Evolutionary conservation across 1,140 invertebrate genomes (phyloP).

Genomic region (Cydia pomonella): DNA sequence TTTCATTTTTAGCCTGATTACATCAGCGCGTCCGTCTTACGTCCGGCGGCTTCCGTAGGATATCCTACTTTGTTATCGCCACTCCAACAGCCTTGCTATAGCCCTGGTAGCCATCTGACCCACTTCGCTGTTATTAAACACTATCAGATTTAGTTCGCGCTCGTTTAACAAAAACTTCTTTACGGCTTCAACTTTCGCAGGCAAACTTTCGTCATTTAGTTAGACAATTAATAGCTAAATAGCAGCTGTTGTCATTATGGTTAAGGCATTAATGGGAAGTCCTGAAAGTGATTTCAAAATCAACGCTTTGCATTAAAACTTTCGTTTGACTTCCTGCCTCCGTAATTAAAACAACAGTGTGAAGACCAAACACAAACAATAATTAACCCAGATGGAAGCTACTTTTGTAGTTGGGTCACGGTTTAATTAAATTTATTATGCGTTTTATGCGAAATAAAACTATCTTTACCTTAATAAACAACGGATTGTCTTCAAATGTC

Average conservation of each 20-base stretch:
- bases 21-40: slow-evolving; percentile 43
- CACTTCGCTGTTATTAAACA: slow-evolving; percentile 49
- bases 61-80: slow-evolving; percentile 60
- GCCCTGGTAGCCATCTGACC: slow-evolving; percentile 38
- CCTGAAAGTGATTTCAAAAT: slow-evolving; percentile 23
- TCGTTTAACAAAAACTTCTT: slow-evolving; percentile 31
- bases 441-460: not conserved
- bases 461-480: not conserved
- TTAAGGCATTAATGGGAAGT: slow-evolving; percentile 9
- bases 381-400: slow-evolving; percentile 1
- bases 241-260: slow-evolving; percentile 35
- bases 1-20: slow-evolving; percentile 46
- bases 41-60: slow-evolving; percentile 52
- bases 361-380: not conserved
- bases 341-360: slow-evolving; percentile 25
- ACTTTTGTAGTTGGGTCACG: not conserved
- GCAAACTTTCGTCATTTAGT: slow-evolving; percentile 46
- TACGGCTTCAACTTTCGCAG: slow-evolving; percentile 37
- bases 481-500: not conserved
- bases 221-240: slow-evolving; percentile 41
- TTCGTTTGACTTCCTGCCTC: slow-evolving; percentile 11
- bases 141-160: slow-evolving; percentile 41
- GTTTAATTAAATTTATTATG: not conserved
- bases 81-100: slow-evolving; percentile 35
- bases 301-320: slow-evolving; percentile 20